Conservation (phyloP, 2,888 invertebrate species). For the Yponomeuta sedellus region DNA sequence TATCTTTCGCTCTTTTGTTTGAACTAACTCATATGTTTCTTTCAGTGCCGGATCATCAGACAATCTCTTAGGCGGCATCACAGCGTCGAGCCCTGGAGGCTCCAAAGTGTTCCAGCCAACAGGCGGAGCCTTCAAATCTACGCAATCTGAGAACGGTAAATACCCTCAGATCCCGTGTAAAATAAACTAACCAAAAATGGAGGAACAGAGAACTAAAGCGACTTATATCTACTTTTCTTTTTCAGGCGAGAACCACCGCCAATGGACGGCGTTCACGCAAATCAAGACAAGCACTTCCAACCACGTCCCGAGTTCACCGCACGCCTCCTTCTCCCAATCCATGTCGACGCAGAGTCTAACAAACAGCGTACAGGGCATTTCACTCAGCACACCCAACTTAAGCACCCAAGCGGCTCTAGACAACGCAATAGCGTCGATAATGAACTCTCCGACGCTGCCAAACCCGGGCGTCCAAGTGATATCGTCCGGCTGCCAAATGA, state of each 20-base stretch:
- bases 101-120: conserved; percentile 94
- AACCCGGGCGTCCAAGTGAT: conserved; percentile 53
- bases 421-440: conserved; percentile 63
- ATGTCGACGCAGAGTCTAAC: conserved; percentile 48
- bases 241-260: conserved; percentile 57
- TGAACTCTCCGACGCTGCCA: conserved; percentile 53
- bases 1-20: too few species aligned
- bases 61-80: conserved; percentile 63
- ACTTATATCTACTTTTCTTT: conserved; percentile 18
- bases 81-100: conserved; percentile 84
- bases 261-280: conserved; percentile 58
- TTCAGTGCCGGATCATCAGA: conserved; percentile 68
- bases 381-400: conserved; percentile 49
- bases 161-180: neutral
- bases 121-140: conserved; percentile 94
- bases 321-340: conserved; percentile 31
- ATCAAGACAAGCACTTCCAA: conserved; percentile 43
- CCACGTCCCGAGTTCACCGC: conserved; percentile 48
- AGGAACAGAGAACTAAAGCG: too few species aligned
- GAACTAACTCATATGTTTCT: neutral
- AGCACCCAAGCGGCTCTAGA: conserved; percentile 56
- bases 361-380: conserved; percentile 65
- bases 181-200: too few species aligned
- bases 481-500: conserved; percentile 41
- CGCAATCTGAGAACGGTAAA: conserved; percentile 76